Conservation (phyloP, 2,113 vertebrate species). For the Zosterops borbonicus region DNA sequence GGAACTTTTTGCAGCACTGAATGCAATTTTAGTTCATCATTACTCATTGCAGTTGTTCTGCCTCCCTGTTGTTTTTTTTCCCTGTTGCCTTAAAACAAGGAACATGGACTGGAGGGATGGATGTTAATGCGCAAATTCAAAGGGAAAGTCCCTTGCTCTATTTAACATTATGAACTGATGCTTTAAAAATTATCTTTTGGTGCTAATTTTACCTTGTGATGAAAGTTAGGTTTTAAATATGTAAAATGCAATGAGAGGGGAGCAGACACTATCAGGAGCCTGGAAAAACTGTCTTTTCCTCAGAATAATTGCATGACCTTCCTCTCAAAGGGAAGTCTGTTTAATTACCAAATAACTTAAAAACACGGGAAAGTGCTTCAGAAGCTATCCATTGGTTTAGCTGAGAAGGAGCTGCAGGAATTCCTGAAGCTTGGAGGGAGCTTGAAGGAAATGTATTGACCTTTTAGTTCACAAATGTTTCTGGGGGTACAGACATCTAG, state of each 20-base stretch:
- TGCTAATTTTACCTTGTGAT: constrained; percentile 42
- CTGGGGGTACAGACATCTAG: neutral
- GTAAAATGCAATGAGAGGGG: neutral
- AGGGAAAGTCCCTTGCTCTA: constrained; percentile 24
- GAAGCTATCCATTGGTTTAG: neutral
- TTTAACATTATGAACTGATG: constrained; percentile 34
- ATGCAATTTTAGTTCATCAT: neutral
- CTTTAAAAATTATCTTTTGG: constrained; percentile 43
- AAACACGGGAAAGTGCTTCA: neutral
- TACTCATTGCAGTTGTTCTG: neutral
- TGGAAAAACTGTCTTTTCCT: neutral
- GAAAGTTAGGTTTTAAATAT: constrained; percentile 31
- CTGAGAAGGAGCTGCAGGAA: neutral
- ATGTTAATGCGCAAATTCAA: neutral
- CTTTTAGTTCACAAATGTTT: neutral
- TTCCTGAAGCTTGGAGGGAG: neutral
- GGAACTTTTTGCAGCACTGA: neutral
- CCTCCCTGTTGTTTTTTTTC: neutral
- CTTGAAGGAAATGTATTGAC: neutral
- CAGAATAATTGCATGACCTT: neutral
- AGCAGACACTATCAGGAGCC: neutral
- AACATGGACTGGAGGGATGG: neutral
- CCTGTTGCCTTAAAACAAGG: neutral
- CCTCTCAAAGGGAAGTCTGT: neutral
- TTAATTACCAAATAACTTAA: neutral